Evolutionary conservation across 1,140 invertebrate genomes (phyloP), one percentile per base, ranked within the genome.

Genomic region (Danaus melanippus): DNA sequence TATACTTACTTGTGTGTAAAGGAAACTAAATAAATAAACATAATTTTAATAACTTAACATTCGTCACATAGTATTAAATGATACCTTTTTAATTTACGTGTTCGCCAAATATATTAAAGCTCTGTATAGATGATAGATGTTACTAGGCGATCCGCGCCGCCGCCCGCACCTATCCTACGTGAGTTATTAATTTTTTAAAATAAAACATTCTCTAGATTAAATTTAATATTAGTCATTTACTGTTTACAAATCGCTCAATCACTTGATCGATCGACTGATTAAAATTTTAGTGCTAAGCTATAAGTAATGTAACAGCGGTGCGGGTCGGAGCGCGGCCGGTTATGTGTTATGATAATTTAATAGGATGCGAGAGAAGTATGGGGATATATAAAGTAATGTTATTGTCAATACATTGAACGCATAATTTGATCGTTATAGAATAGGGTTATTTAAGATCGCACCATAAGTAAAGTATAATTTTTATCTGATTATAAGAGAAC

Each of bases 211-310:
- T 32, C 84, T 86, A 84, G 84, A 86, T 86, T 86, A 86, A 84
- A 84, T 86, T 84, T 86, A 86, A 86, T 86, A 66, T 86, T 86
- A 84, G 84, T 86, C 84, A 78, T 84, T 83, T 86, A 84, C 81
- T 86, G 79, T 86, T 84, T 74, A 32, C 83, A 81, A 84, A 86
- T 84, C 84, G 84, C 79, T 86, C 84, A 84, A 86, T 83, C 76
- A 73, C 82, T 86, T 84, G 84, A 84, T 77, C 84, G 84, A 84
- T 86, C 79, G 84, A 86, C 84, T 86, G 84, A 86, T 84, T 86
- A 86, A 84, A 86, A 86, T 84, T 84, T 84, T 86, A 86, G 81
- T 86, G 76, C 70, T 86, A 86, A 84, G 81, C 82, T 86, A 32
- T 32, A 84, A 84, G 80, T 84, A 77, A 81, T 78, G 61, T 65